phyloP scores from a whole-genome alignment of 2,797 vertebrate species.

The Morus bassanus region DNA sequence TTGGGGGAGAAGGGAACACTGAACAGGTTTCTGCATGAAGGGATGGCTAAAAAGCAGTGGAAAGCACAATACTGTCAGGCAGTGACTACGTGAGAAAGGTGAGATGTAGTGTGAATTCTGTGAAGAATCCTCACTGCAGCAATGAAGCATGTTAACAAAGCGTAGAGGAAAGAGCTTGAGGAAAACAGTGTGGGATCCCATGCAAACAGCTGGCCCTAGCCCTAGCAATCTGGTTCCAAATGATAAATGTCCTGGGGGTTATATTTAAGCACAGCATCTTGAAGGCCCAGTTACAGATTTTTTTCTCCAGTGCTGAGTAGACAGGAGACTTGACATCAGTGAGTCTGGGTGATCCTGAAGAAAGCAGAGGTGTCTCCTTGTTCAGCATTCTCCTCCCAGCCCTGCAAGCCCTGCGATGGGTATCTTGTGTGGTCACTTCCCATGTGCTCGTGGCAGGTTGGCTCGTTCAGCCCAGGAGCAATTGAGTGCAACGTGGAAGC shows the following conservation, averaged over 20 bases:
- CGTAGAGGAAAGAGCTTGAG: not conserved
- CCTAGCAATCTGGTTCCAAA: not conserved
- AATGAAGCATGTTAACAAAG: not conserved
- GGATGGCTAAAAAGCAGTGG: not conserved
- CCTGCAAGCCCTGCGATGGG: not conserved
- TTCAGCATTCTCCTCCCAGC: not conserved
- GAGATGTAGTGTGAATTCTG: not conserved
- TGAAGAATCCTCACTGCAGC: not conserved
- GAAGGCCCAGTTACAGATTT: not conserved
- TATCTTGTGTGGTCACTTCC: not conserved
- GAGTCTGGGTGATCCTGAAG: not conserved
- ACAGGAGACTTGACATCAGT: not conserved
- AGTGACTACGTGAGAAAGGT: not conserved
- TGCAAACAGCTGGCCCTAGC: not conserved
- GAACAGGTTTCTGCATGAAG: not conserved
- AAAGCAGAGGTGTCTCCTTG: not conserved
- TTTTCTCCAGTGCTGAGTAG: not conserved
- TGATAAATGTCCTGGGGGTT: not conserved
- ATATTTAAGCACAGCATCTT: not conserved
- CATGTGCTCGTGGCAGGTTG: rapidly evolving
- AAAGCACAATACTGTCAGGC: not conserved
- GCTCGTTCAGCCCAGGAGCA: rapidly evolving
- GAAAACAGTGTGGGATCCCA: not conserved
- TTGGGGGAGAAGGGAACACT: not conserved
- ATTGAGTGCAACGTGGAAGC: rapidly evolving